phyloP scores from a whole-genome alignment of 1,140 invertebrate species.

The Hycleus phaleratus region DNA sequence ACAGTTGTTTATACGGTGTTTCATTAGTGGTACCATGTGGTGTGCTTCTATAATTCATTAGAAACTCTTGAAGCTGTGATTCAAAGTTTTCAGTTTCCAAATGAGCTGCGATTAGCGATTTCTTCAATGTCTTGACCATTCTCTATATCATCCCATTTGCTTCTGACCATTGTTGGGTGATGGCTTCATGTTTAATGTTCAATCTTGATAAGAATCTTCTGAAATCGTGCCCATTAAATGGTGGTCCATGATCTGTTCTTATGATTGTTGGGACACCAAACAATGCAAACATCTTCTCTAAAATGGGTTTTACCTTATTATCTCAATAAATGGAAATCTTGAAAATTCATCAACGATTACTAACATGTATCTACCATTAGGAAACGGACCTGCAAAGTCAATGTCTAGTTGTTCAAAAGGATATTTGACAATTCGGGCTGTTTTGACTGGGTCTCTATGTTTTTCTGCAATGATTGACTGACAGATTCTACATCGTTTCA shows the following conservation, averaged over 20 bases:
- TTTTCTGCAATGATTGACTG: slow-evolving; percentile 2
- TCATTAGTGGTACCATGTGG: no score
- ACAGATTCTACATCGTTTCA: slow-evolving; percentile 18
- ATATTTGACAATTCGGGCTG: neutral
- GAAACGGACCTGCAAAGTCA: slow-evolving; percentile 12
- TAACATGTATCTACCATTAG: slow-evolving; percentile 11
- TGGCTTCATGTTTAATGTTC: neutral
- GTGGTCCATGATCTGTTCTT: slow-evolving; percentile 33
- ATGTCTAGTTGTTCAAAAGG: slow-evolving; percentile 8
- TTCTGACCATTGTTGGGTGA: slow-evolving; percentile 13
- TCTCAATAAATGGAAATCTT: slow-evolving; percentile 5
- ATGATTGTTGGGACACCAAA: slow-evolving; percentile 29
- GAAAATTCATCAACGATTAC: slow-evolving; percentile 9
- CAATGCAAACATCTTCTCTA: slow-evolving; percentile 3
- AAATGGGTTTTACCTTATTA: slow-evolving; percentile 1
- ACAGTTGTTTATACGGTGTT: no score
- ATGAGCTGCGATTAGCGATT: no score
- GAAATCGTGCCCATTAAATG: slow-evolving; percentile 32
- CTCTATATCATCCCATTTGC: slow-evolving; percentile 5
- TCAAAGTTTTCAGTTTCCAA: no score
- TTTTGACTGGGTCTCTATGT: slow-evolving; percentile 1
- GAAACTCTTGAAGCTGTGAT: no score
- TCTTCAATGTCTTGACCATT: slow-evolving; percentile 5
- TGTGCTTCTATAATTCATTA: no score
- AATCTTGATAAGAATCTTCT: slow-evolving; percentile 15